Percentiles rank a stretch among this genome's conserved stretches.
Evolutionary conservation across 2,888 invertebrate species (phyloP).

Genomic region (Drosophila neoperkinsi): DNA sequence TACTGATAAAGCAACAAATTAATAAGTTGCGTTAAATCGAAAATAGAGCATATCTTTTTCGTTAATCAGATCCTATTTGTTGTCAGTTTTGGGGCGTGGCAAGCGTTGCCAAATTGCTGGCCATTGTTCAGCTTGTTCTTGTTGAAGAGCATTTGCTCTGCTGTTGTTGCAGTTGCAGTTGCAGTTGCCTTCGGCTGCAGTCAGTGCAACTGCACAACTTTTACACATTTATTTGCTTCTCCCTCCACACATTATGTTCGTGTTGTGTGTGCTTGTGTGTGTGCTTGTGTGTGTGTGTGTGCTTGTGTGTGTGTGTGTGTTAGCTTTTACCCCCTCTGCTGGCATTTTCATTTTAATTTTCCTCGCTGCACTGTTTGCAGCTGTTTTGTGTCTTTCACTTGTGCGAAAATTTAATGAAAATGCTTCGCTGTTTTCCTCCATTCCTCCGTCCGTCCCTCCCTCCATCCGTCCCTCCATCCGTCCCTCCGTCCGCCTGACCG

Average conservation of each 20-base stretch:
- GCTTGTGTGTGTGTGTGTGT: neutral
- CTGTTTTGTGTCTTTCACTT: constrained; percentile 74
- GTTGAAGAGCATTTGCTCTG: constrained; percentile 28
- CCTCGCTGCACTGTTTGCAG: constrained; percentile 51
- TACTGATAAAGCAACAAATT: neutral
- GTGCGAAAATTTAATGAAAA: constrained; percentile 72
- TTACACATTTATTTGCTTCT: constrained; percentile 11
- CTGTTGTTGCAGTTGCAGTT: constrained; percentile 9
- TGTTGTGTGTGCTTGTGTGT: neutral
- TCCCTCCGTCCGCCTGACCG: neutral
- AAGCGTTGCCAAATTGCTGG: constrained; percentile 18
- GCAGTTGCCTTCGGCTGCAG: constrained; percentile 14
- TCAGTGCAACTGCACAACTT: constrained; percentile 22
- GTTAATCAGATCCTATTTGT: neutral
- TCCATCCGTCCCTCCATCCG: too few relatives aligned
- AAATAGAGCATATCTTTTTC: neutral
- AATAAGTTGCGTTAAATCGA: neutral
- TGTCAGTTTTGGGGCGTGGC: constrained; percentile 29
- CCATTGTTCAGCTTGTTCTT: neutral
- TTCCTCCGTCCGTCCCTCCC: neutral
- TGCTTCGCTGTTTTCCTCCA: constrained; percentile 44
- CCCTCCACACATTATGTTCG: constrained; percentile 1
- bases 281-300: too few relatives aligned
- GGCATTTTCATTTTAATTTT: constrained; percentile 51
- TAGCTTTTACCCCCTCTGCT: constrained; percentile 27